These are phyloP conservation scores for Ptychadena robeensis DNA, from an alignment of 2,797 vertebrate genomes.

Conservation along the genomic window DNA sequence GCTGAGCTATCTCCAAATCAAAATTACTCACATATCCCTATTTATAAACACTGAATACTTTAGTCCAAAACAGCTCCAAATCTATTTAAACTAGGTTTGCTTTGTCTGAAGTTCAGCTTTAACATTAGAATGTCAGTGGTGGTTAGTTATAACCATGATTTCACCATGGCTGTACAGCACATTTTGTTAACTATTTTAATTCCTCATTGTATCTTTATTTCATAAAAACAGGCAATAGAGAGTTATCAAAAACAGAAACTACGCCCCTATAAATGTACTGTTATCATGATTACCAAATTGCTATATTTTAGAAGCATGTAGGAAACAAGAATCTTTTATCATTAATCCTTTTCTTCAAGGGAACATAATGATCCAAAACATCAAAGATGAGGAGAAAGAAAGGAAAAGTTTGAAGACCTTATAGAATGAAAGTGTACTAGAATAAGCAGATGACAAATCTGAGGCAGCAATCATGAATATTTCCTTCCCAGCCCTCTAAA, in stretches of 20 bases:
- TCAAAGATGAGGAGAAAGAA: not conserved
- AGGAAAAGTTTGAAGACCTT: not conserved
- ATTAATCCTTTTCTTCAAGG: not conserved
- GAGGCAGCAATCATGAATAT: not conserved
- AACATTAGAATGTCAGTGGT: too few relatives aligned
- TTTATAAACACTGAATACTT: too few relatives aligned
- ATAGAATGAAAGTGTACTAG: not conserved
- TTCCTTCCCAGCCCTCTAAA: conserved; percentile 12
- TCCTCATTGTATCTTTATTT: too few relatives aligned
- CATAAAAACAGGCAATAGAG: not conserved
- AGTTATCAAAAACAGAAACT: not conserved
- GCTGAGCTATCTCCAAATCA: too few relatives aligned
- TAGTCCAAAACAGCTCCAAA: too few relatives aligned
- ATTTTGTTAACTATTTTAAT: too few relatives aligned
- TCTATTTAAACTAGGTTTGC: too few relatives aligned
- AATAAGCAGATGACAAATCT: conserved; percentile 2
- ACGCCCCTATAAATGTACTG: not conserved
- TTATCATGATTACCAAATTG: not conserved
- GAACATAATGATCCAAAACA: not conserved
- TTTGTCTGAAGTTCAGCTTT: too few relatives aligned
- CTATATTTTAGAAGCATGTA: not conserved
- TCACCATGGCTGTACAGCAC: too few relatives aligned
- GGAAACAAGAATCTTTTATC: not conserved
- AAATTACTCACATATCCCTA: too few relatives aligned
- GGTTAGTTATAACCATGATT: too few relatives aligned